A percentile compares a stretch with the other conserved stretches of the same genome.
phyloP scores from a whole-genome alignment of 1,140 invertebrate genomes.

The Ectropis grisescens region DNA sequence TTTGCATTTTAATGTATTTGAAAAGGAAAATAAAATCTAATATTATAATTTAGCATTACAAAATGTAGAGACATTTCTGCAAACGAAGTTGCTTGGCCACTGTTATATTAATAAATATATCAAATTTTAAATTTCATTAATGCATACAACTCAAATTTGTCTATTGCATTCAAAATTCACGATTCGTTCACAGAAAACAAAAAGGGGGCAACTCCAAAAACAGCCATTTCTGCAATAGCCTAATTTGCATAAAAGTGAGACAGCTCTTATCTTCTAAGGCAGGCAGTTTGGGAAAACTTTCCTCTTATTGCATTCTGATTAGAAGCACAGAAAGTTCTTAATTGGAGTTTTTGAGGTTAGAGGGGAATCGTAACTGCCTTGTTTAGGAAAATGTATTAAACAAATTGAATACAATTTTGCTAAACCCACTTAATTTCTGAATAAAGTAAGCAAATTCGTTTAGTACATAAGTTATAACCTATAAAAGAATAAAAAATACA shows the following conservation, averaged over 20 bases:
- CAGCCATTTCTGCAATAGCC: constrained; percentile 19
- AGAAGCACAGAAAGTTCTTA: constrained; percentile 19
- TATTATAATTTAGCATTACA: too few species aligned
- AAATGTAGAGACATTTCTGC: too few species aligned
- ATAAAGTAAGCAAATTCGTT: background rate
- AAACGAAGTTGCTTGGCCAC: too few species aligned
- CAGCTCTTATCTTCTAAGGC: constrained; percentile 48
- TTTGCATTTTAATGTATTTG: too few species aligned
- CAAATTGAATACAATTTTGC: background rate
- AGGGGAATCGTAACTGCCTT: too few species aligned
- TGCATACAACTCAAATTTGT: too few species aligned
- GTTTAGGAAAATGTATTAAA: too few species aligned
- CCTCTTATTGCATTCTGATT: constrained; percentile 54
- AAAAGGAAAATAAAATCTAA: too few species aligned
- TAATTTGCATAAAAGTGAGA: constrained; percentile 56
- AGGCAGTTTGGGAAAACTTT: constrained; percentile 60
- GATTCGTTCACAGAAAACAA: too few species aligned
- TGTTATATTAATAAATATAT: too few species aligned
- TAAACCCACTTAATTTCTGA: background rate
- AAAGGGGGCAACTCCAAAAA: constrained; percentile 17
- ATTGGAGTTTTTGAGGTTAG: constrained; percentile 43
- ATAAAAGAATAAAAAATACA: background rate
- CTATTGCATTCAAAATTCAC: too few species aligned
- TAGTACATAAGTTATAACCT: background rate
- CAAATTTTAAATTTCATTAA: too few species aligned